A percentile compares a stretch with the other conserved stretches of the same genome.
These are phyloP conservation scores for Anolis apletophallus DNA, from an alignment of 2,797 vertebrate genomes.

Conservation along the genomic window DNA sequence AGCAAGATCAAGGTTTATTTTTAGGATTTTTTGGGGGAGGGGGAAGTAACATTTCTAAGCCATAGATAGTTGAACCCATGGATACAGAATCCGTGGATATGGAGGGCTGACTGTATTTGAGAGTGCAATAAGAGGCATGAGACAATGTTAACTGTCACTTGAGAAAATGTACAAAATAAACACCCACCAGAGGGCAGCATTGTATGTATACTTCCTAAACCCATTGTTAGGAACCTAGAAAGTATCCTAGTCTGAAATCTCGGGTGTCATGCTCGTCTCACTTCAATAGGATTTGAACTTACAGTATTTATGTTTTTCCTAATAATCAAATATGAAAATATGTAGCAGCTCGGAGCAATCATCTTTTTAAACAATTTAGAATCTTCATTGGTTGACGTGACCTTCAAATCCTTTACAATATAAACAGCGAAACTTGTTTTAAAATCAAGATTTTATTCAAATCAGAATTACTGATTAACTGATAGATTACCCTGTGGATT, in stretches of 20 bases:
- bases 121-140: background rate
- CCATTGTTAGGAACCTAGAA: background rate
- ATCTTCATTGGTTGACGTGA: slow-evolving; percentile 53
- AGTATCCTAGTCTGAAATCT: background rate
- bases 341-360: slow-evolving; percentile 56
- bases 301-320: slow-evolving; percentile 53
- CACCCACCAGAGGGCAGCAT: slow-evolving; percentile 26
- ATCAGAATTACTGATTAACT: background rate
- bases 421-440: slow-evolving; percentile 20
- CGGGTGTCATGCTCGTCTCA: background rate
- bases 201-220: slow-evolving; percentile 15
- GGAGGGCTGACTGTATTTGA: no score
- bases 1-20: no score
- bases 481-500: background rate
- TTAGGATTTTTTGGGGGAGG: no score
- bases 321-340: slow-evolving; percentile 55
- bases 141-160: background rate
- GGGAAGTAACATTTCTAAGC: no score
- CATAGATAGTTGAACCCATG: no score
- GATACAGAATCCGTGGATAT: no score
- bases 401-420: slow-evolving; percentile 49
- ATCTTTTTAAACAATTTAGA: slow-evolving; percentile 54
- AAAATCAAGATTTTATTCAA: slow-evolving; percentile 33
- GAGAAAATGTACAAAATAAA: background rate
- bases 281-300: slow-evolving; percentile 27